Base-by-base conservation (phyloP, 2,797 vertebrate genomes). In the Lateolabrax maculatus region DNA sequence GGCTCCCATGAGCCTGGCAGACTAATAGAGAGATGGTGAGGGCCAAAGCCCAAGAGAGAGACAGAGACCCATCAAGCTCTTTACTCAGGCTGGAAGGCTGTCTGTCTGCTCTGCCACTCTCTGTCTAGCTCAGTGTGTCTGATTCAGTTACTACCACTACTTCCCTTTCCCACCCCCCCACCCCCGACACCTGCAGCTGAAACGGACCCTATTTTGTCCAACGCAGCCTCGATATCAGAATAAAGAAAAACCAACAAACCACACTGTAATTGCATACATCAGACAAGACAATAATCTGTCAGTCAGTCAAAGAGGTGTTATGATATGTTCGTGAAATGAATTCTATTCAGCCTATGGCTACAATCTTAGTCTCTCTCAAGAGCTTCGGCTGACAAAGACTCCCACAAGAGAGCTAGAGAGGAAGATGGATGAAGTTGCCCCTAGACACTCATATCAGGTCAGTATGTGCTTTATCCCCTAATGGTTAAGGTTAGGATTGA, bases 11-110 rank as follows among this genome's bases (percentile, higher is more conserved):
- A 93, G 95, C 90, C 84, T 86, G 85, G 90, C 88, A 87, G 90
- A 90, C 96, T 95, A 96, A 96, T 94, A 95, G 94, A 95, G 91
- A 94, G 91, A 94, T 89, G 94, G 92, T 91, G 94, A 94, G 93
- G 95, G 92, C 94, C 91, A 91, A 93, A 90, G 89, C 95, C 95
- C 94, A 89, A 90, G 95, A 96, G 95, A 89, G 86, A 85, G 81
- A 84, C 79, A 80, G 84, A 89, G 90, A 91, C 79, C 90, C 90
- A 91, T 91, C 91, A 90, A 90, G 91, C 90, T 90, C 90, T 89
- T 80, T 84, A 81, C 81, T 91, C 81, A 75, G 77, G 69, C 92
- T 92, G 85, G 83, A 89, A 89, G 90, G 82, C 86, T 89, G 88
- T 87, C 90, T 92, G 88, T 89, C 90, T 91, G 86, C 81, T 84